phyloP scores from a whole-genome alignment of 2,888 invertebrate species.

The Oxystoma pomonae region DNA sequence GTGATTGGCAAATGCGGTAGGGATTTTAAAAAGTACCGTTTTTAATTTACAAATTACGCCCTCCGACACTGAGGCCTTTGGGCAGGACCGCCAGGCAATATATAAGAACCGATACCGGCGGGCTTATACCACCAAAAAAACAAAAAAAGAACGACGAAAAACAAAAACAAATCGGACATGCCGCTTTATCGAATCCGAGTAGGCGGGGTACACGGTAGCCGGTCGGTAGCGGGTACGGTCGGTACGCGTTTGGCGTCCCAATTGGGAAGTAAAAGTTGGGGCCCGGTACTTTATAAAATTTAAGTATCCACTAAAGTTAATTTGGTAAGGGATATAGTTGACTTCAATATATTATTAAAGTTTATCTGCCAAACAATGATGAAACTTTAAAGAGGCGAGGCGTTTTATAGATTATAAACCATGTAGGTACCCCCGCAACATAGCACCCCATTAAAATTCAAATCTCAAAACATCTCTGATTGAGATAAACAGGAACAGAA shows the following conservation, averaged over 20 bases:
- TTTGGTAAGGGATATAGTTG: too few relatives aligned
- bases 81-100: neutral
- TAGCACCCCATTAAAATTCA: too few relatives aligned
- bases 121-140: neutral
- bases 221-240: constrained; percentile 7
- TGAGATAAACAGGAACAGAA: too few relatives aligned
- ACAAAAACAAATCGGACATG: neutral
- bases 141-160: neutral
- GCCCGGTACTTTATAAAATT: neutral
- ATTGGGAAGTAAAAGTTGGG: constrained; percentile 5
- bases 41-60: too few relatives aligned
- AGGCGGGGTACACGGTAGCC: constrained; percentile 22
- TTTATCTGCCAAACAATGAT: too few relatives aligned
- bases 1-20: too few relatives aligned
- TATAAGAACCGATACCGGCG: neutral
- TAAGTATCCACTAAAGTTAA: neutral
- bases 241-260: constrained; percentile 19
- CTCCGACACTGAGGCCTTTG: neutral
- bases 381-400: too few relatives aligned
- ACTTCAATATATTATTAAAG: too few relatives aligned
- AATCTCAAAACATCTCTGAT: too few relatives aligned
- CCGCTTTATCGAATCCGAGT: constrained; percentile 10
- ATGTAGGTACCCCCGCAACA: too few relatives aligned
- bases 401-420: too few relatives aligned
- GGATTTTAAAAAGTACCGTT: neutral